Percentiles rank a stretch among this genome's conserved stretches.
Evolutionary conservation across 64 coral and sea anemone species (phyloP).

Genomic region (Dendrophyllia cribrosa): DNA sequence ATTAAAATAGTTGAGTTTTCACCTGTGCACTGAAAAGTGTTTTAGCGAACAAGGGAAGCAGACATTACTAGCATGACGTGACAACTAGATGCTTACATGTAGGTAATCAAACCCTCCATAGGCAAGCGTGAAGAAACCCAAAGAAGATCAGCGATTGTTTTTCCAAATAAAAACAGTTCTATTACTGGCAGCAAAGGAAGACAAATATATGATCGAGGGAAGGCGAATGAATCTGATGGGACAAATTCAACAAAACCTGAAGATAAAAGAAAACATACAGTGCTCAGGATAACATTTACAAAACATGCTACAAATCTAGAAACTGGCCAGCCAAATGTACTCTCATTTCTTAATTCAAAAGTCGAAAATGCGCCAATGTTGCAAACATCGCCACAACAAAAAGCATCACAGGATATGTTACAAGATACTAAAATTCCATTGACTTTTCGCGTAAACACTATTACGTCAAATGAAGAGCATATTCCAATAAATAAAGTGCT

Average conservation of each 20-base stretch:
- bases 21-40: too few species aligned
- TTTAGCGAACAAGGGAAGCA: too few species aligned
- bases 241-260: not conserved
- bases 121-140: not conserved
- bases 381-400: not conserved
- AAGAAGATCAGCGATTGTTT: not conserved
- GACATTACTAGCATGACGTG: too few species aligned
- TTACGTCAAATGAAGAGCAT: not conserved
- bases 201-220: conserved; percentile 3
- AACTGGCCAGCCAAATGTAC: not conserved
- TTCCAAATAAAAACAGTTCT: not conserved
- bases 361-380: not conserved
- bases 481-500: not conserved
- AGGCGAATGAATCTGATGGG: not conserved
- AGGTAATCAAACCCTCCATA: not conserved
- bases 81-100: not conserved
- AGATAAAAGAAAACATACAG: conserved; percentile 1
- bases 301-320: conserved; percentile 2
- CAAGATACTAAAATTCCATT: not conserved
- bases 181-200: not conserved
- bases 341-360: not conserved
- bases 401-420: not conserved
- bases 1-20: too few species aligned
- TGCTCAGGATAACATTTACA: not conserved
- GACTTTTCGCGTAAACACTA: not conserved